Conservation (phyloP, 2,888 invertebrate species). For the Perithous albicinctus region DNA sequence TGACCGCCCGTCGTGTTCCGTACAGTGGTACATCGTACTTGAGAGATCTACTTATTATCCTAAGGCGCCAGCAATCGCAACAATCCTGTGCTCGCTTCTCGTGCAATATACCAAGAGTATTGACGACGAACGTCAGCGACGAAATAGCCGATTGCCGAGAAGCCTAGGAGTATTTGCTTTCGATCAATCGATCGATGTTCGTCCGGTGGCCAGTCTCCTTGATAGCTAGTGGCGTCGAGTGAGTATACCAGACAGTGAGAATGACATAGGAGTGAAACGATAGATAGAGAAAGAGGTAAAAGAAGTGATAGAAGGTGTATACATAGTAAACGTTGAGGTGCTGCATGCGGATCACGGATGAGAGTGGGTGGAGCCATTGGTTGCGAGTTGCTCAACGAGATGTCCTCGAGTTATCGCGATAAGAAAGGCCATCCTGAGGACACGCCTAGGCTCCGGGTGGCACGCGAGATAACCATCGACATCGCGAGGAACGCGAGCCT, state of each 20-base stretch:
- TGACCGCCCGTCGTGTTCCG: conserved; percentile 32
- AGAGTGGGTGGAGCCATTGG: conserved; percentile 81
- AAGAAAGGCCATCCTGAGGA: conserved; percentile 84
- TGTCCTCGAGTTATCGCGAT: conserved; percentile 83
- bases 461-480: conserved; percentile 71
- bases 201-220: conserved; percentile 73
- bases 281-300: conserved; percentile 34
- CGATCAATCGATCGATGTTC: conserved; percentile 61
- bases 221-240: conserved; percentile 74
- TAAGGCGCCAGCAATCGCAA: conserved; percentile 45
- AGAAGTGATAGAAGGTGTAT: conserved; percentile 22
- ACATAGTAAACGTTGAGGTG: conserved; percentile 69
- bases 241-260: conserved; percentile 19
- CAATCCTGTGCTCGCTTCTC: conserved; percentile 28
- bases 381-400: conserved; percentile 80
- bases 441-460: conserved; percentile 78
- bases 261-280: conserved; percentile 30
- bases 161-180: conserved; percentile 29
- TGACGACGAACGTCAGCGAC: conserved; percentile 66
- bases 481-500: conserved; percentile 64
- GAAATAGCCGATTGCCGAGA: conserved; percentile 50
- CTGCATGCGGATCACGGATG: conserved; percentile 77
- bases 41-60: conserved; percentile 31
- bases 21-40: conserved; percentile 8
- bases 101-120: conserved; percentile 18